These are phyloP conservation scores for Patella pellucida DNA, from an alignment of 2,888 invertebrate species.

Conservation along the genomic window DNA sequence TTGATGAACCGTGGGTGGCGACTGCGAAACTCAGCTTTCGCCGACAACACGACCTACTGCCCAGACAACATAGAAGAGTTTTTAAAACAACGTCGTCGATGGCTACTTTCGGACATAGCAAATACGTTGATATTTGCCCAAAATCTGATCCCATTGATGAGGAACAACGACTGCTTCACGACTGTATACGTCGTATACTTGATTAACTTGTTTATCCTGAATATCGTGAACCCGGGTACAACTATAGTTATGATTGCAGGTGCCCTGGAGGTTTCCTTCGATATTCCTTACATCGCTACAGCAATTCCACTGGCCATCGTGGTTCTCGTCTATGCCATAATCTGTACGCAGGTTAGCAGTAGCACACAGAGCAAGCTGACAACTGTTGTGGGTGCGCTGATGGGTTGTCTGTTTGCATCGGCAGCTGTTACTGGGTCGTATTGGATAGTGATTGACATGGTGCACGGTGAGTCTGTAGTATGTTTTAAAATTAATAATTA, in stretches of 20 bases:
- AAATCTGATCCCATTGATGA: constrained; percentile 41
- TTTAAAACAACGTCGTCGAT: constrained; percentile 50
- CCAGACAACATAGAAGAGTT: constrained; percentile 51
- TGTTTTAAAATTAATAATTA: too few species aligned
- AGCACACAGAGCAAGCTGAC: constrained; percentile 33
- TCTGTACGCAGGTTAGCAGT: constrained; percentile 37
- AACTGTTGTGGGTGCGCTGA: constrained; percentile 29
- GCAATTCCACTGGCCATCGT: constrained; percentile 37
- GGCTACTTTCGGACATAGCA: constrained; percentile 53
- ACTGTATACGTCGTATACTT: constrained; percentile 47
- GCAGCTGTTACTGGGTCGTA: constrained; percentile 41
- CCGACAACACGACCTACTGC: constrained; percentile 52
- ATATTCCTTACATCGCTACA: constrained; percentile 42
- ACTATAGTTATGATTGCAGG: constrained; percentile 51
- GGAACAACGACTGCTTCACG: constrained; percentile 50
- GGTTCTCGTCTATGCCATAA: constrained; percentile 38
- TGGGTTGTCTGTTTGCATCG: constrained; percentile 36
- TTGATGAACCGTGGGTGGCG: constrained; percentile 58
- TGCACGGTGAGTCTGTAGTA: constrained; percentile 23
- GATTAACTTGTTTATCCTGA: constrained; percentile 50
- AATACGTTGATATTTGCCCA: constrained; percentile 49
- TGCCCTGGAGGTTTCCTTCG: constrained; percentile 48
- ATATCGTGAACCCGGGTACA: constrained; percentile 48
- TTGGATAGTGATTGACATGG: constrained; percentile 38
- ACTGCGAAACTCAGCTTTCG: constrained; percentile 49